Evolutionary conservation across 2,797 vertebrate genomes (phyloP).

Genomic region (Synanceia verrucosa): DNA sequence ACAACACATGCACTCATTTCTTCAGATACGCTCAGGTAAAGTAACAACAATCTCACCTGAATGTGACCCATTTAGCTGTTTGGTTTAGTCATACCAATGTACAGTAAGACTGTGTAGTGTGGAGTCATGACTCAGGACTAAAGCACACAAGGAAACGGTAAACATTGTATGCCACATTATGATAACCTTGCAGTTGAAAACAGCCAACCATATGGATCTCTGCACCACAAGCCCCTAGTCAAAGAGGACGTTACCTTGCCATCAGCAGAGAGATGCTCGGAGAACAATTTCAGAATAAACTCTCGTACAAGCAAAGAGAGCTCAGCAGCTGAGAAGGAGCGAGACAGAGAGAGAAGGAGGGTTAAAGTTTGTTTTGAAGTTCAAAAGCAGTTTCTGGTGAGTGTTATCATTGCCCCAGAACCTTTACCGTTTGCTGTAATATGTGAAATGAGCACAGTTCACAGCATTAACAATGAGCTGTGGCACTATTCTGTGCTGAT

Average conservation of each 20-base stretch:
- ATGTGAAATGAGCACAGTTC: not conserved
- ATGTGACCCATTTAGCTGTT: too few relatives aligned
- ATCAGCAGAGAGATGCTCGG: constrained; percentile 84
- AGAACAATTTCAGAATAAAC: constrained; percentile 83
- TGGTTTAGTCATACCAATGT: not conserved
- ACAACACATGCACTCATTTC: not conserved
- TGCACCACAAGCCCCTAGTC: not conserved
- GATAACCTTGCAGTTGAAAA: not conserved
- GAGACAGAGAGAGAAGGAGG: not conserved
- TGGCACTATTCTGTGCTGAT: not conserved
- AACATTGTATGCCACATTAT: not conserved
- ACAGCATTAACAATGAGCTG: not conserved
- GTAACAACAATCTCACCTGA: not conserved
- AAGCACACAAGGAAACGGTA: not conserved
- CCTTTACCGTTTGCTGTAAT: not conserved
- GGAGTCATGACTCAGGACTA: not conserved
- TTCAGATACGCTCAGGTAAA: too few relatives aligned
- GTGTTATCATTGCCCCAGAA: not conserved
- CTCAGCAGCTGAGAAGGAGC: constrained; percentile 71
- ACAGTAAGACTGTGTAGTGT: not conserved
- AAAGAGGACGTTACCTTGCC: constrained; percentile 79
- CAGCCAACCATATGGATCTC: not conserved
- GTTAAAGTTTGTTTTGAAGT: not conserved
- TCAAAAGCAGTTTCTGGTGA: not conserved
- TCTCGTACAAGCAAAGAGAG: constrained; percentile 82